phyloP scores from a whole-genome alignment of 2,113 vertebrate species.

The Cryptotis parvus region DNA sequence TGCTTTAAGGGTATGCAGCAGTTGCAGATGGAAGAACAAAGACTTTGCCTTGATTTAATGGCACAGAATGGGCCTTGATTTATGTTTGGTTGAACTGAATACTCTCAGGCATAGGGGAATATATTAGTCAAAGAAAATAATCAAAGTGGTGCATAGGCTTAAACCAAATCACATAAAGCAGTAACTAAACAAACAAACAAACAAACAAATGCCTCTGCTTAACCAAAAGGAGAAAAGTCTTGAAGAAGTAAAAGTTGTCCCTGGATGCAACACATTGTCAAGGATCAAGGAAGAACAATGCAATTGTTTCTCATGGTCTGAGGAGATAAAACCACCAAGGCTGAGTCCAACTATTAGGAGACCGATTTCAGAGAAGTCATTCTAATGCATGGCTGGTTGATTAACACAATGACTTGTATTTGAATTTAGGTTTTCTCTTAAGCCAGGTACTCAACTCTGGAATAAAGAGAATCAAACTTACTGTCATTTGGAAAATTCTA shows the following conservation, averaged over 20 bases:
- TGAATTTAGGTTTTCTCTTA: background rate
- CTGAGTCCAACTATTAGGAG: background rate
- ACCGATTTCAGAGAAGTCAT: constrained; percentile 6
- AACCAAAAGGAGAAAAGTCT: background rate
- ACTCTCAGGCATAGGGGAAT: background rate
- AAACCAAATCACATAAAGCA: background rate
- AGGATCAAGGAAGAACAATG: background rate
- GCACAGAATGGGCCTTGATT: background rate
- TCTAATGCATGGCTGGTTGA: background rate
- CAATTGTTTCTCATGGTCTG: background rate
- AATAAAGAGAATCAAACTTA: no score
- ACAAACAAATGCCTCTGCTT: background rate
- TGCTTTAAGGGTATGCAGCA: background rate
- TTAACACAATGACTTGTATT: background rate
- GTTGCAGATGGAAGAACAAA: background rate
- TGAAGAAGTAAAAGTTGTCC: background rate
- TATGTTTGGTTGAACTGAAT: background rate
- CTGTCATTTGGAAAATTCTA: background rate
- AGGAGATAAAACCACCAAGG: background rate
- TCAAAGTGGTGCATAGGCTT: background rate
- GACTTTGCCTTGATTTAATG: background rate
- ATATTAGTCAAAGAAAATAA: background rate
- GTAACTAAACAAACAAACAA: background rate
- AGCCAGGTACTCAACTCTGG: background rate
- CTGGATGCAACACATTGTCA: background rate